Evolutionary conservation across 2,888 invertebrate species (phyloP).

Genomic region (Rhagonycha fulva): DNA sequence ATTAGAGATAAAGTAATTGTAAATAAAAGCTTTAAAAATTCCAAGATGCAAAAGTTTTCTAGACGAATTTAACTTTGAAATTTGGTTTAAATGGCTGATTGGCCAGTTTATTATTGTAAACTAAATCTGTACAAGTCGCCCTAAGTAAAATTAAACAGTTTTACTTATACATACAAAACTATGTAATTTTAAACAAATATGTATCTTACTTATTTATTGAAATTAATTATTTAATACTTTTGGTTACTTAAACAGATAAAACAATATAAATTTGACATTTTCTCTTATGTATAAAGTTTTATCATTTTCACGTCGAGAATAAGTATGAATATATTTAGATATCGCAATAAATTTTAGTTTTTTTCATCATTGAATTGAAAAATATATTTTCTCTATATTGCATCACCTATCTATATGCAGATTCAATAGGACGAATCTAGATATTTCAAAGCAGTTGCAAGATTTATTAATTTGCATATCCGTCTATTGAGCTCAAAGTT

Average conservation of each 20-base stretch:
- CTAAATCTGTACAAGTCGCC: too few relatives aligned
- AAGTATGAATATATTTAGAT: neutral
- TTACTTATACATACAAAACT: too few relatives aligned
- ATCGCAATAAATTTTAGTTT: neutral
- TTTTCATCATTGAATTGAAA: neutral
- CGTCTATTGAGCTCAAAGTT: slow-evolving; percentile 40
- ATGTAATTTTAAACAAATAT: too few relatives aligned
- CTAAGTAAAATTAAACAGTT: too few relatives aligned
- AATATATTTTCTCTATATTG: neutral
- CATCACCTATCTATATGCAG: slow-evolving; percentile 50
- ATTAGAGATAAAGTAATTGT: too few relatives aligned
- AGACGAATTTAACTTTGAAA: too few relatives aligned
- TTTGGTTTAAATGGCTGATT: too few relatives aligned
- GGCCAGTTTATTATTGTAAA: too few relatives aligned
- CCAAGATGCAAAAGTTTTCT: too few relatives aligned
- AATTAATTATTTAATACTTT: neutral
- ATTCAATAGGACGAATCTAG: slow-evolving; percentile 46
- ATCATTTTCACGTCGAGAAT: neutral
- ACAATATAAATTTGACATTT: neutral
- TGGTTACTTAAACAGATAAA: neutral
- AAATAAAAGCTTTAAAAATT: too few relatives aligned
- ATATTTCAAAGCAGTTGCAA: slow-evolving; percentile 51
- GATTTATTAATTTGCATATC: slow-evolving; percentile 56
- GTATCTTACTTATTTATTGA: neutral
- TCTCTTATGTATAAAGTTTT: neutral